These are phyloP conservation scores for Argyrosomus regius DNA, from an alignment of 2,797 vertebrate species.

Conservation along the genomic window DNA sequence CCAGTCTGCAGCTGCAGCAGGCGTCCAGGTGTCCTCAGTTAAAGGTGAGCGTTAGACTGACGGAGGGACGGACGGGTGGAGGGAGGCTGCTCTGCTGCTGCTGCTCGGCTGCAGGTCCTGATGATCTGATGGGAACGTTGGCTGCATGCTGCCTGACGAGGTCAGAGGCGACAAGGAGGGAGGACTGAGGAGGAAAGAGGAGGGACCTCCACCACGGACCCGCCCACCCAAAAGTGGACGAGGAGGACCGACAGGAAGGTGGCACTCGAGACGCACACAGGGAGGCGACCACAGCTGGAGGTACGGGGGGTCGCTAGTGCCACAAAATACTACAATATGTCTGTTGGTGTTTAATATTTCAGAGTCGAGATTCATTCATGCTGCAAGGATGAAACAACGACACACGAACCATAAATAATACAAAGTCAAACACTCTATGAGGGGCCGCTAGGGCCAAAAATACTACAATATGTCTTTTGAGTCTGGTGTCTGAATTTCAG, in stretches of 20 bases:
- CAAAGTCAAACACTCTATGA: too few species aligned
- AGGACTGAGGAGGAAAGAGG: conserved; percentile 50
- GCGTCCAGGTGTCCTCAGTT: conserved; percentile 51
- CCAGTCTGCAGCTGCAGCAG: conserved; percentile 32
- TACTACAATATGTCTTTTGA: too few species aligned
- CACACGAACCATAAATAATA: too few species aligned
- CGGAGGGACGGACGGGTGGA: conserved; percentile 7
- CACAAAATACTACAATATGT: not conserved
- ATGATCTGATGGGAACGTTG: conserved; percentile 76
- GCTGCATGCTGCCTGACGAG: conserved; percentile 78
- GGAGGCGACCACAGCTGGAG: not conserved
- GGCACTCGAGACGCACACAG: conserved; percentile 77
- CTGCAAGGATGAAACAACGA: too few species aligned
- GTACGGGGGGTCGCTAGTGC: not conserved
- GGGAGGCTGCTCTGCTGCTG: conserved; percentile 41
- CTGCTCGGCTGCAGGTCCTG: conserved; percentile 60
- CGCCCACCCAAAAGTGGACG: conserved; percentile 17
- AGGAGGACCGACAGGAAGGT: conserved; percentile 74
- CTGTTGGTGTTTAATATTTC: too few species aligned
- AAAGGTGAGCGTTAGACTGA: conserved; percentile 38
- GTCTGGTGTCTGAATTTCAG: too few species aligned
- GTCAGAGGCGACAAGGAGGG: conserved; percentile 66
- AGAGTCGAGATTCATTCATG: too few species aligned
- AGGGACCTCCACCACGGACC: conserved; percentile 56
- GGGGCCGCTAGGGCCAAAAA: not conserved